Percentiles rank a stretch among this genome's conserved stretches.
Evolutionary conservation across 2,888 invertebrate genomes (phyloP).

Genomic region (Baronia brevicornis): DNA sequence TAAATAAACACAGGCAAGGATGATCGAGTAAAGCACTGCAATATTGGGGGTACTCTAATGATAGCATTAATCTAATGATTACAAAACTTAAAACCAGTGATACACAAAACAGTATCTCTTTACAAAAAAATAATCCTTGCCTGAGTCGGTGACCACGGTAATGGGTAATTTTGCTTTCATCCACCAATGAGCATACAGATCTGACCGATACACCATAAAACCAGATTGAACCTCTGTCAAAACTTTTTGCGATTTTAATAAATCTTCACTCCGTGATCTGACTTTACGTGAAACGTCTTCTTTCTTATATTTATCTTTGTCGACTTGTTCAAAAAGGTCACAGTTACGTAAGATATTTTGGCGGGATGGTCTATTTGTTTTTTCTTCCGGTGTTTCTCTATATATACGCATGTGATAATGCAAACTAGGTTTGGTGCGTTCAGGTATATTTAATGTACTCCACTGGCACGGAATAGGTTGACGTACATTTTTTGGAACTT

Average conservation of each 20-base stretch:
- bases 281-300: conserved; percentile 40
- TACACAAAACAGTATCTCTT: conserved; percentile 72
- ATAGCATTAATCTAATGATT: conserved; percentile 68
- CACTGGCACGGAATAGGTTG: conserved; percentile 57
- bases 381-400: conserved; percentile 46
- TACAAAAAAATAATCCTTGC: conserved; percentile 76
- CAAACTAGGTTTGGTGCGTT: conserved; percentile 62
- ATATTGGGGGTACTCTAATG: conserved; percentile 69
- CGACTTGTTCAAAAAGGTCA: conserved; percentile 41
- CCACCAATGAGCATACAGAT: conserved; percentile 95
- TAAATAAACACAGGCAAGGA: conserved; percentile 77
- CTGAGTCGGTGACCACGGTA: conserved; percentile 76
- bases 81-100: conserved; percentile 74
- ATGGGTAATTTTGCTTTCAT: conserved; percentile 89
- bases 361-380: conserved; percentile 40
- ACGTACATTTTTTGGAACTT: conserved; percentile 65
- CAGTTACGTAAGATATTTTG: conserved; percentile 49
- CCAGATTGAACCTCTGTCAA: conserved; percentile 55
- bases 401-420: conserved; percentile 73
- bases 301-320: conserved; percentile 36
- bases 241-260: conserved; percentile 62
- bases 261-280: conserved; percentile 65
- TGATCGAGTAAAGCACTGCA: conserved; percentile 76
- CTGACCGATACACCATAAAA: conserved; percentile 83
- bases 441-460: conserved; percentile 68